Evolutionary conservation across 2,113 vertebrate genomes (phyloP), one percentile per base, ranked within the genome.

Genomic region (Sceloporus undulatus): DNA sequence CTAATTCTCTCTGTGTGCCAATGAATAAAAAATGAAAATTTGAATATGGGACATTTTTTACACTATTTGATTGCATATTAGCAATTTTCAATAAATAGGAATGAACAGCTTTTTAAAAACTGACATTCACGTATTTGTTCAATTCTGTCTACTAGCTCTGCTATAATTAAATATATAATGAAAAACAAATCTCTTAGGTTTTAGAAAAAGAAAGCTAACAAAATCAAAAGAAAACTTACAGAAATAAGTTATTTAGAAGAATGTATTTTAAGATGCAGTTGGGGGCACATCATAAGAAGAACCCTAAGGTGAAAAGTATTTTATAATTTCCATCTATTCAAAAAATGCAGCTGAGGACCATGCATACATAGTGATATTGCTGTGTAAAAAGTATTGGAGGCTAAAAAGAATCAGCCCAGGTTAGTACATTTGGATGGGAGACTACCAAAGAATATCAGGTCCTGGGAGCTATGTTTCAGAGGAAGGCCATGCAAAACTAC

Each of bases 91-190:
- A 29, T 38, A 87, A 73, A 21, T 23, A 71, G 21, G 56, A 73
- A n/a, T 56, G 34, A 76, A 62, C 21, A 27, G 18, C 42, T 84
- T 40, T 80, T 62, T 18, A 62, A 62, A 82, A 2, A 87, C 38
- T 52, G 18, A 76, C 10, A 59, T 84, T 65, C 16, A 84, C 40
- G 19, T 87, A 80, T 75, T 52, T 81, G 40, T 80, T 75, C 88
- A 68, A 8, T 25, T 87, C 21, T 7, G 85, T 29, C 48, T 82
- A 52, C 2, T 76, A 25, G 34, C 59, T 65, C 29, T 80, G 13
- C 38, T 59, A 80, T 48, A 48, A 48, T 48, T 1, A 48, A 27
- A 75, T 9, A 42, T 0, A 85, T 3, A 90, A 92, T 74, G 52
- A 0, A 0, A 59, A 78, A 91, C 34, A 80, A 34, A 66, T 34